Evolutionary conservation across 2,797 vertebrate genomes (phyloP).

Genomic region (Odontamblyopus rebecca): DNA sequence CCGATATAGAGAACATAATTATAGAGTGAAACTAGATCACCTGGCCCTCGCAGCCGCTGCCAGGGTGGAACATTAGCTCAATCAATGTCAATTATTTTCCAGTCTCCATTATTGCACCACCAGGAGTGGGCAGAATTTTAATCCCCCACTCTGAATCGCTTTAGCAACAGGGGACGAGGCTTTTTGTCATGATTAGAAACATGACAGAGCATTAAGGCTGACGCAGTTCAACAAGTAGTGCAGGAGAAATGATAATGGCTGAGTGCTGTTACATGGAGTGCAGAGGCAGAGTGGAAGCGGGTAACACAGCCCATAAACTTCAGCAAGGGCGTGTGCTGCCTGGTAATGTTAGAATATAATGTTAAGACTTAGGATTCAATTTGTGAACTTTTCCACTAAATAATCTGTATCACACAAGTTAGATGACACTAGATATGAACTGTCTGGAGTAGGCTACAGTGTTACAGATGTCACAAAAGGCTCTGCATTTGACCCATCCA

Average conservation of each 20-base stretch:
- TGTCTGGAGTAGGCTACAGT: no score
- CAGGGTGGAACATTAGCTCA: constrained; percentile 75
- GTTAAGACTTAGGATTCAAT: neutral
- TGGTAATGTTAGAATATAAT: constrained; percentile 10
- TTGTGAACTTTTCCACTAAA: neutral
- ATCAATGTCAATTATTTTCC: constrained; percentile 79
- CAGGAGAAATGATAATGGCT: constrained; percentile 51
- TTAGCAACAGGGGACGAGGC: constrained; percentile 56
- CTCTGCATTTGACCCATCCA: no score
- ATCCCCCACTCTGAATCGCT: constrained; percentile 60
- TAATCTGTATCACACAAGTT: neutral
- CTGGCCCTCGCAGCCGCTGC: constrained; percentile 57
- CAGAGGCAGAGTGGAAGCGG: constrained; percentile 15
- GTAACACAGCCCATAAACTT: constrained; percentile 26
- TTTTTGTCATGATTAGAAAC: constrained; percentile 72
- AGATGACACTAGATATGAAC: neutral
- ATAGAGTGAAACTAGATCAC: constrained; percentile 59
- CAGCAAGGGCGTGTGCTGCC: constrained; percentile 6
- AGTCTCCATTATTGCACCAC: constrained; percentile 70
- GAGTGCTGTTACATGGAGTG: constrained; percentile 36
- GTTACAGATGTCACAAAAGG: no score
- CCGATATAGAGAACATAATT: constrained; percentile 63
- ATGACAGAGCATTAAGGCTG: constrained; percentile 62
- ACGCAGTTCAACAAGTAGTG: constrained; percentile 56
- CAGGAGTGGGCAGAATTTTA: constrained; percentile 70